phyloP scores from a whole-genome alignment of 2,797 vertebrate genomes.

The Tenualosa thibaudeaui region DNA sequence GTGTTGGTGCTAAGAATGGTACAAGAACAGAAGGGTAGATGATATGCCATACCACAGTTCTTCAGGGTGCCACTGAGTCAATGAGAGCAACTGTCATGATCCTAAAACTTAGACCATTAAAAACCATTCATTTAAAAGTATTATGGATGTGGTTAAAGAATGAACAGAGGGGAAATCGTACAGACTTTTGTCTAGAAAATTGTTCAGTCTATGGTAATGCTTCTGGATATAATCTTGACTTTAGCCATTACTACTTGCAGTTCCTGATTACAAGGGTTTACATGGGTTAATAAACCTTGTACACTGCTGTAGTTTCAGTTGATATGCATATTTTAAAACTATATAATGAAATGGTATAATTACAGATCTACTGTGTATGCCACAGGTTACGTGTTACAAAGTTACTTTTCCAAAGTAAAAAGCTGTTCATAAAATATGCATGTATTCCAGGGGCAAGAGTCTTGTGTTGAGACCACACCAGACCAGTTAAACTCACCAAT shows the following conservation, averaged over 20 bases:
- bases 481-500: slow-evolving; percentile 65
- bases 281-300: neutral
- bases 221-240: neutral
- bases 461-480: neutral
- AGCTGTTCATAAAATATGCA: neutral
- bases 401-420: too few species aligned
- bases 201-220: neutral
- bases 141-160: neutral
- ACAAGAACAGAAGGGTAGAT: slow-evolving; percentile 5
- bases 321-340: neutral
- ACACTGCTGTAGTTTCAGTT: neutral
- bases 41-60: neutral
- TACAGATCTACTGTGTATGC: too few species aligned
- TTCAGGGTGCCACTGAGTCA: neutral
- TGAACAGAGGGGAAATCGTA: too few species aligned
- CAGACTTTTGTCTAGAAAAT: too few species aligned
- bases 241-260: neutral
- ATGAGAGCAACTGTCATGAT: neutral
- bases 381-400: too few species aligned
- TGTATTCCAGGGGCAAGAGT: neutral
- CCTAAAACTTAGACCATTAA: neutral
- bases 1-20: slow-evolving; percentile 68
- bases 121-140: neutral
- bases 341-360: too few species aligned
- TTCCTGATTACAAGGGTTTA: neutral